These are phyloP conservation scores for Malthinus flaveolus DNA, from an alignment of 2,888 invertebrate species.

Conservation along the genomic window DNA sequence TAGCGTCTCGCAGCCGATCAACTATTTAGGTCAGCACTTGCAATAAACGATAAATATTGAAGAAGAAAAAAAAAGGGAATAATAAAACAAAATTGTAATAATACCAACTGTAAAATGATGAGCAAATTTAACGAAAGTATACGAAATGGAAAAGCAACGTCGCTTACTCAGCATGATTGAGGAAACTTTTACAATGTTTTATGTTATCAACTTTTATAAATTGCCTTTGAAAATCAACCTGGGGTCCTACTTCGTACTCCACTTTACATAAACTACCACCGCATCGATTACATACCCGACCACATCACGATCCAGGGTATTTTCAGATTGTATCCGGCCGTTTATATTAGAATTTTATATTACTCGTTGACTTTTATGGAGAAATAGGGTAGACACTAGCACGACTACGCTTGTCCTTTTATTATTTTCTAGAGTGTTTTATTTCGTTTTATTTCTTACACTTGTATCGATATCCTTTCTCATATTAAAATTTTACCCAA, in stretches of 20 bases:
- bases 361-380: constrained; percentile 52
- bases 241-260: constrained; percentile 46
- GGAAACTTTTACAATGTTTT: constrained; percentile 50
- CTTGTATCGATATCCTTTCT: not conserved
- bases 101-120: constrained; percentile 14
- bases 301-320: constrained; percentile 48
- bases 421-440: constrained; percentile 38
- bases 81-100: constrained; percentile 11
- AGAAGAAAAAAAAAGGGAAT: not conserved
- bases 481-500: no score
- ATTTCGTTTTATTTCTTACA: not conserved
- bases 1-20: no score
- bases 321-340: constrained; percentile 54
- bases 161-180: constrained; percentile 41
- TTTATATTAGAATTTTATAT: constrained; percentile 55
- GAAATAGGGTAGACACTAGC: constrained; percentile 51
- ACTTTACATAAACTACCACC: constrained; percentile 52
- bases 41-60: not conserved
- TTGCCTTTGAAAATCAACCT: constrained; percentile 52
- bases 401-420: constrained; percentile 46
- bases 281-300: constrained; percentile 50
- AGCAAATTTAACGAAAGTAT: constrained; percentile 15
- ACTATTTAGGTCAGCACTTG: no score
- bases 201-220: constrained; percentile 53
- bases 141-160: constrained; percentile 10